Conservation (phyloP, 2,888 invertebrate genomes). For the Drosophila anceps region DNA sequence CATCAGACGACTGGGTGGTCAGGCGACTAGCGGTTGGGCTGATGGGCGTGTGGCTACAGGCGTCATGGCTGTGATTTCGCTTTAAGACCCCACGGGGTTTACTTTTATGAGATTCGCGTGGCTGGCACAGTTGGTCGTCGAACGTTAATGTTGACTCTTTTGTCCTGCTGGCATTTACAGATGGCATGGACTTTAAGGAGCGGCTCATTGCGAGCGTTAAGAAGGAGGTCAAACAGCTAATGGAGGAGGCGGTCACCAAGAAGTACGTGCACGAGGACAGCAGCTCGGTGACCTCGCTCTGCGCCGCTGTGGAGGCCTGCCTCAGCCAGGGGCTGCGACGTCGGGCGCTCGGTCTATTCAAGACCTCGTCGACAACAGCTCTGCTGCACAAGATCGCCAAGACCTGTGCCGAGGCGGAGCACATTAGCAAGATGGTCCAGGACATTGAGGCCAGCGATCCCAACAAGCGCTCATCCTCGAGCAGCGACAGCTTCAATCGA, state of each 20-base stretch:
- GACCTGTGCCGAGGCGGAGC: slow-evolving; percentile 90
- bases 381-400: slow-evolving; percentile 96
- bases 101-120: slow-evolving; percentile 63
- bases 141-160: slow-evolving; percentile 40
- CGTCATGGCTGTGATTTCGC: slow-evolving; percentile 62
- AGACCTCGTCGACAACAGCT: slow-evolving; percentile 96
- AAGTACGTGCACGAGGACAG: slow-evolving; percentile 97
- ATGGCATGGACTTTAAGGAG: slow-evolving; percentile 89
- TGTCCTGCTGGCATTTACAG: slow-evolving; percentile 56
- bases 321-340: slow-evolving; percentile 90
- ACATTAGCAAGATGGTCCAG: slow-evolving; percentile 91
- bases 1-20: no score
- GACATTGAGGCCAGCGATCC: slow-evolving; percentile 91
- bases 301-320: slow-evolving; percentile 96
- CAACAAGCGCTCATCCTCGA: slow-evolving; percentile 88
- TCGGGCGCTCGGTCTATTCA: slow-evolving; percentile 93
- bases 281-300: slow-evolving; percentile 94
- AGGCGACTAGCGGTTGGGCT: no score
- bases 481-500: slow-evolving; percentile 88
- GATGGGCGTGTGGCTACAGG: background rate
- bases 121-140: slow-evolving; percentile 39
- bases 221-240: slow-evolving; percentile 97
- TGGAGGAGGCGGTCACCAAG: slow-evolving; percentile 98
- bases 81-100: slow-evolving; percentile 61
- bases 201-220: slow-evolving; percentile 92